phyloP scores from a whole-genome alignment of 2,797 vertebrate species.

The Xenopus petersii region DNA sequence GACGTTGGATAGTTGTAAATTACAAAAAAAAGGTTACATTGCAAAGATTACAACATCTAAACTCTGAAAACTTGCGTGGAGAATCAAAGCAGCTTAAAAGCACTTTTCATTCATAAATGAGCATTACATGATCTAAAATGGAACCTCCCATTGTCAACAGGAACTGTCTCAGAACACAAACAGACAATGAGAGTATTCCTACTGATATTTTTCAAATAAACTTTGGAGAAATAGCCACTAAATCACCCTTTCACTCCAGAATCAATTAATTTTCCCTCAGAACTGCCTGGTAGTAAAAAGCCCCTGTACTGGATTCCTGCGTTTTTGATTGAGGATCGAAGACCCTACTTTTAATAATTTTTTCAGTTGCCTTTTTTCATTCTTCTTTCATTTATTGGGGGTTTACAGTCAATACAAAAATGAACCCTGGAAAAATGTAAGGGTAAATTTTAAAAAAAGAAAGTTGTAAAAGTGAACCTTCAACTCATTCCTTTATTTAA shows the following conservation, averaged over 20 bases:
- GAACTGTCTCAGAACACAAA: slow-evolving; percentile 66
- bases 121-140: slow-evolving; percentile 69
- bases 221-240: slow-evolving; percentile 64
- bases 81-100: slow-evolving; percentile 81
- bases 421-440: slow-evolving; percentile 57
- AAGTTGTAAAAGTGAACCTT: slow-evolving; percentile 37
- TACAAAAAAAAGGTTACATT: slow-evolving; percentile 77
- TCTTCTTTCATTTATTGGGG: slow-evolving; percentile 58
- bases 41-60: slow-evolving; percentile 85
- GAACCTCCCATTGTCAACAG: slow-evolving; percentile 66
- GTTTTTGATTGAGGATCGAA: slow-evolving; percentile 63
- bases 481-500: slow-evolving; percentile 27
- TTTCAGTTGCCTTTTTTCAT: slow-evolving; percentile 61
- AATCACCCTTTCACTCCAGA: slow-evolving; percentile 59
- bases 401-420: slow-evolving; percentile 53
- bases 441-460: slow-evolving; percentile 50
- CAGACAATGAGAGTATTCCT: slow-evolving; percentile 66
- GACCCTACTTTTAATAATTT: slow-evolving; percentile 61
- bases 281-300: slow-evolving; percentile 57
- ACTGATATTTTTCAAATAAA: slow-evolving; percentile 64
- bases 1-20: slow-evolving; percentile 88
- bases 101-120: slow-evolving; percentile 78
- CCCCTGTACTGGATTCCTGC: slow-evolving; percentile 63
- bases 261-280: slow-evolving; percentile 64
- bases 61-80: slow-evolving; percentile 94